Evolutionary conservation across 1,140 invertebrate genomes (phyloP), one percentile per base, ranked within the genome.

Genomic region (Coelopa frigida): DNA sequence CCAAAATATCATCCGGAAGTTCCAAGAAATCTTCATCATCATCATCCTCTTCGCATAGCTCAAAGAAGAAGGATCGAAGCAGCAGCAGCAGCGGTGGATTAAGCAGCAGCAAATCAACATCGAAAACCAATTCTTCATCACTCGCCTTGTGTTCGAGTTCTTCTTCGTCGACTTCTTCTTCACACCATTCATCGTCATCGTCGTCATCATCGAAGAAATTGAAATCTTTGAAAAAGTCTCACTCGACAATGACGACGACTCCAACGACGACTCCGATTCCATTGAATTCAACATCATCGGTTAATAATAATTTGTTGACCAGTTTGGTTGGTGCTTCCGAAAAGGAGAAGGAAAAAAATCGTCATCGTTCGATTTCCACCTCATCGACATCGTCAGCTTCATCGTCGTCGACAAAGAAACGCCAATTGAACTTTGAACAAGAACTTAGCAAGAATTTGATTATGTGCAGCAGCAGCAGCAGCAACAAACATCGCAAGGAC

Each of bases 391-490:
- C 41, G 11, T 20, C 31, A 11, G n/a, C 49, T 18, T 32, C 24
- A 33, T 24, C 20, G 15, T 32, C 29, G 0, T n/a, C 21, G 8
- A 39, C 4, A 0, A 65, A 65, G 48, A 66, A 66, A 39, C 55
- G 62, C 0, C 62, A 66, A 38, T 57, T 63, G 1, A 66, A 66
- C 36, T 66, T 66, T 27, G 62, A 66, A 15, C 62, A 66, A 43
- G 62, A 66, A 46, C 46, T 62, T 2, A 66, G 52, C 5, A 66
- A 66, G 29, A 58, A 58, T 5, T 23, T 50, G 23, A 22, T 33
- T 11, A 20, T 46, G 21, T 23, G 61, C 4, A 65, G 58, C 51
- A 63, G 58, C 48, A 59, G 56, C n/a, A 36, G 18, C 7, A 36
- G 6, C 7, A 36, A 8, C 35, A 36, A n/a, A n/a, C n/a, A n/a